A percentile compares a stretch with the other conserved stretches of the same genome.
Evolutionary conservation across 2,113 vertebrate species (phyloP).

Genomic region (Columba livia): DNA sequence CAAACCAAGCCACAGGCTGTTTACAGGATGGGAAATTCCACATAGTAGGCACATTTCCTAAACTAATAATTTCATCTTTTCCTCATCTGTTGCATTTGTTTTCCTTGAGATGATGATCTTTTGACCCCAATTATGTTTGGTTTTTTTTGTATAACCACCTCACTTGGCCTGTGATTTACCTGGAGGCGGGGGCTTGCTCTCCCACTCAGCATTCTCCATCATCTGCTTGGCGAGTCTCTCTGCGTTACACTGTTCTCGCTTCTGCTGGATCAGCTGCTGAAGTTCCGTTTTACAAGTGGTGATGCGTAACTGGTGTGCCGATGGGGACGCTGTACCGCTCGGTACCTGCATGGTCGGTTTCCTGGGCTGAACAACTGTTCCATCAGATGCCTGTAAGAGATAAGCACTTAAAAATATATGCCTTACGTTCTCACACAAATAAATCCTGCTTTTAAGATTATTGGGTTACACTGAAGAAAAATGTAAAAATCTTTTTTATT

Average conservation of each 20-base stretch:
- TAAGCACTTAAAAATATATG: neutral
- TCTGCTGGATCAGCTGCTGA: conserved; percentile 95
- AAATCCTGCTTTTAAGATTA: neutral
- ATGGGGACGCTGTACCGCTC: conserved; percentile 70
- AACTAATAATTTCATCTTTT: neutral
- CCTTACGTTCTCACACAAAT: neutral
- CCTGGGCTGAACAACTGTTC: conserved; percentile 72
- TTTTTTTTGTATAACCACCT: neutral
- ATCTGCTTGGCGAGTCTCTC: conserved; percentile 95
- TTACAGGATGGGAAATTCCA: neutral
- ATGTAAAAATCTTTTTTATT: neutral
- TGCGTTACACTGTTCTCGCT: conserved; percentile 91
- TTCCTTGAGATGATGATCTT: neutral
- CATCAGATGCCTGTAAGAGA: conserved; percentile 79
- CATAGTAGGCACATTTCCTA: neutral
- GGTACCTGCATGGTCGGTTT: conserved; percentile 79
- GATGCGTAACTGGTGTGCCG: conserved; percentile 88
- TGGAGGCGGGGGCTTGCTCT: conserved; percentile 92
- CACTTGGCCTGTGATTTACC: conserved; percentile 71
- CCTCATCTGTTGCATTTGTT: neutral
- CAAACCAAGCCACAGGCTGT: neutral
- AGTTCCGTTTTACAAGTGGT: conserved; percentile 93
- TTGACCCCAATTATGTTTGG: neutral
- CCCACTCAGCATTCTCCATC: conserved; percentile 98
- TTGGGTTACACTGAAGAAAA: neutral